These are phyloP conservation scores for Chrosomus eos DNA, from an alignment of 2,797 vertebrate species.

Conservation along the genomic window DNA sequence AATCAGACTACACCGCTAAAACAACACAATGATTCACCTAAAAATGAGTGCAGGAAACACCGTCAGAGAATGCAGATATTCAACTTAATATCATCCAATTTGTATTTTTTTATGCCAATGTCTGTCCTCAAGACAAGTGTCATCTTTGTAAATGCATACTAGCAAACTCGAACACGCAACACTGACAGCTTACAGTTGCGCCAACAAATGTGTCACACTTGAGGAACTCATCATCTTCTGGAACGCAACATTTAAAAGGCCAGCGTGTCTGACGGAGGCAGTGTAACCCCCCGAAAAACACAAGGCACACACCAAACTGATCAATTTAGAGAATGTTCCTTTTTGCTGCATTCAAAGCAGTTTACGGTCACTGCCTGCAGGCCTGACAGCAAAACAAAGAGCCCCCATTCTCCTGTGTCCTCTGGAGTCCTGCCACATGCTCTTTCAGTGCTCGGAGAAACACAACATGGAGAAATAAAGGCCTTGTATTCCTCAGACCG, in stretches of 20 bases:
- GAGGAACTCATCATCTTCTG: slow-evolving; percentile 45
- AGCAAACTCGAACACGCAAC: slow-evolving; percentile 20
- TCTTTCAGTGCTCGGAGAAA: slow-evolving; percentile 72
- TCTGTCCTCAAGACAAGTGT: neutral
- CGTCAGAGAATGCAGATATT: neutral
- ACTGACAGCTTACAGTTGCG: slow-evolving; percentile 41
- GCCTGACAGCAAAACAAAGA: slow-evolving; percentile 73
- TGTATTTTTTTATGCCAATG: neutral
- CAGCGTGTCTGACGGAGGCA: neutral
- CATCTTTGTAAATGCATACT: neutral
- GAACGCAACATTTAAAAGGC: slow-evolving; percentile 10
- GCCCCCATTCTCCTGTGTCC: slow-evolving; percentile 70
- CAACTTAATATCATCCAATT: neutral
- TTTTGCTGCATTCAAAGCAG: slow-evolving; percentile 58
- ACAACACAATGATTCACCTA: slow-evolving; percentile 9
- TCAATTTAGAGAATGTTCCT: slow-evolving; percentile 50
- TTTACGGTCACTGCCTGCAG: slow-evolving; percentile 73
- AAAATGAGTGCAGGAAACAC: neutral
- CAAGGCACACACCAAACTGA: slow-evolving; percentile 37
- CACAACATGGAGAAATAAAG: slow-evolving; percentile 69
- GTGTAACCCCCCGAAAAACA: neutral
- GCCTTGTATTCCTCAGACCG: slow-evolving; percentile 63
- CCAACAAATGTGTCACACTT: slow-evolving; percentile 47
- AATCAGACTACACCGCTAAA: neutral
- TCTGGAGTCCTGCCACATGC: slow-evolving; percentile 71